Evolutionary conservation across 2,113 vertebrate genomes (phyloP).

Genomic region (Dendrocopos noguchii): DNA sequence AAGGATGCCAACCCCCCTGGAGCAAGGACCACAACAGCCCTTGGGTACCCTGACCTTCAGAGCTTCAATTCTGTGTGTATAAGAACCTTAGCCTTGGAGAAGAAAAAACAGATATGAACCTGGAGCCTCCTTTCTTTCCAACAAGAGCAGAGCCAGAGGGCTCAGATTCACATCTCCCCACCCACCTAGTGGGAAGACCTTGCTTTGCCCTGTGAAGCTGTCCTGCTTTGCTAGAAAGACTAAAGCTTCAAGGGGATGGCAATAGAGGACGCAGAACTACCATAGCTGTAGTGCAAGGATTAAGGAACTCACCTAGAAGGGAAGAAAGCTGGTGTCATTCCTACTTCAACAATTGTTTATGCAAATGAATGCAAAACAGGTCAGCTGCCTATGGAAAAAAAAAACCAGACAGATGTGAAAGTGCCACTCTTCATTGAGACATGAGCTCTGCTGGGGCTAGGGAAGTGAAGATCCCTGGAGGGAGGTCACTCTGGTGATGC

Average conservation of each 20-base stretch:
- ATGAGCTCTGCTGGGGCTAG: neutral
- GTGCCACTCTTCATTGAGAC: neutral
- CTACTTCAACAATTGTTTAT: neutral
- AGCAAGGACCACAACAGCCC: neutral
- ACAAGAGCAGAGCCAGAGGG: neutral
- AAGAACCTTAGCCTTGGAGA: neutral
- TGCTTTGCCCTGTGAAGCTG: neutral
- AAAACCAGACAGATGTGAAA: neutral
- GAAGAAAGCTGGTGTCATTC: conserved; percentile 15
- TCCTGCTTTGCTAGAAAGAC: neutral
- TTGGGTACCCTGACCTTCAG: neutral
- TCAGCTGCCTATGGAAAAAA: neutral
- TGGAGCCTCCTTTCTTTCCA: neutral
- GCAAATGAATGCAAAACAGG: conserved; percentile 16
- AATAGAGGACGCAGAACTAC: neutral
- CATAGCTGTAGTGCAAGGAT: neutral
- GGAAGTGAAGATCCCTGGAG: neutral
- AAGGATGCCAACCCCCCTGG: neutral
- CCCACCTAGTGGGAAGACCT: neutral
- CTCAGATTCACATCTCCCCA: neutral
- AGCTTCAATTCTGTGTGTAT: neutral
- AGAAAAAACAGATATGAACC: neutral
- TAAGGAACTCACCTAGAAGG: neutral
- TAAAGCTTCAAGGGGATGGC: neutral
- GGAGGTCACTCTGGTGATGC: neutral